Evolutionary conservation across 2,113 vertebrate genomes (phyloP).

Genomic region (Etheostoma cragini): DNA sequence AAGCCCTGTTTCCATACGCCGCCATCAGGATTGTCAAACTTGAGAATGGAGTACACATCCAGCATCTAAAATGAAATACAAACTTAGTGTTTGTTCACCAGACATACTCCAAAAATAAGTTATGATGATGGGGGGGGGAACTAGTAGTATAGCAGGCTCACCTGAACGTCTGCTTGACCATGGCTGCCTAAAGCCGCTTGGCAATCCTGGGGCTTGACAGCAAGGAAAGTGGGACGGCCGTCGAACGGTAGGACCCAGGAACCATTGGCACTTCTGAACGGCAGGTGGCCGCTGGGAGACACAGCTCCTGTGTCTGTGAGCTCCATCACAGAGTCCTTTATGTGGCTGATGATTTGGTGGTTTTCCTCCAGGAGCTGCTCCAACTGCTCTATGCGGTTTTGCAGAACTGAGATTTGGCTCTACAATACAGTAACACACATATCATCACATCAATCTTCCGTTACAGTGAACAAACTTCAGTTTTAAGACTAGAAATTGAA

Average conservation of each 20-base stretch:
- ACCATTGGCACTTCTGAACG: slow-evolving; percentile 88
- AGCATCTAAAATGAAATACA: slow-evolving; percentile 87
- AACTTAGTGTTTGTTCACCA: neutral
- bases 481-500: neutral
- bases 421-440: slow-evolving; percentile 64
- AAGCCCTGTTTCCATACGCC: slow-evolving; percentile 99
- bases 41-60: slow-evolving; percentile 90
- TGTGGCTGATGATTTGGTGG: slow-evolving; percentile 99
- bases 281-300: slow-evolving; percentile 85
- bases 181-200: slow-evolving; percentile 87
- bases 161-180: slow-evolving; percentile 90
- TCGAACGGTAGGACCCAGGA: slow-evolving; percentile 94
- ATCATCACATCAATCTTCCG: slow-evolving; percentile 16
- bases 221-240: slow-evolving; percentile 90
- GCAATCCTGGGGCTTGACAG: slow-evolving; percentile 92
- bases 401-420: slow-evolving; percentile 98
- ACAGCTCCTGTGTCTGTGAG: slow-evolving; percentile 92
- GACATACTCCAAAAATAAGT: neutral
- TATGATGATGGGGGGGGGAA: neutral
- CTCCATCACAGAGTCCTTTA: slow-evolving; percentile 98
- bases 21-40: slow-evolving; percentile 95
- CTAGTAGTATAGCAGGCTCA: slow-evolving; percentile 49
- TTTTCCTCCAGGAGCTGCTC: slow-evolving; percentile 99
- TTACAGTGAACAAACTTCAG: neutral
- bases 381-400: slow-evolving; percentile 98